Evolutionary conservation across 2,797 vertebrate genomes (phyloP).

Genomic region (Hozukius guyotensis): DNA sequence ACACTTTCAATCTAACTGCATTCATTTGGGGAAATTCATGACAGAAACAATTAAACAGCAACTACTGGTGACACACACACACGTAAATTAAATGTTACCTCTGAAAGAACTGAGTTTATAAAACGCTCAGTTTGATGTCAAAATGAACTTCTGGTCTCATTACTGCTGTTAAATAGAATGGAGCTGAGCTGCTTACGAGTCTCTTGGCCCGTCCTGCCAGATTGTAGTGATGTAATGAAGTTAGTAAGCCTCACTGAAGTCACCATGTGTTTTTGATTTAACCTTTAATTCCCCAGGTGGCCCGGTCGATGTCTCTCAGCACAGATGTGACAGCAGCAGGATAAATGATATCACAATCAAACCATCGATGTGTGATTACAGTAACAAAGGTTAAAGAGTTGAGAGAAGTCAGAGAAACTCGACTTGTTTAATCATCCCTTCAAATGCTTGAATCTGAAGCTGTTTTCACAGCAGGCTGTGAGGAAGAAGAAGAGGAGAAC

Average conservation of each 20-base stretch:
- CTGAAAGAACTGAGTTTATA: not conserved
- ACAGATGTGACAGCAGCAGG: not conserved
- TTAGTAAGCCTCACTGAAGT: constrained; percentile 34
- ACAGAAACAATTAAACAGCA: not conserved
- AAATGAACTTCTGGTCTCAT: constrained; percentile 34
- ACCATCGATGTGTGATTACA: too few species aligned
- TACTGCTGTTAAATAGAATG: constrained; percentile 21
- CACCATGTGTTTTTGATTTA: not conserved
- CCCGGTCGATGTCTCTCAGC: too few species aligned
- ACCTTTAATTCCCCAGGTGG: constrained; percentile 17
- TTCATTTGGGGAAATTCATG: not conserved
- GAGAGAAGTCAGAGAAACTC: not conserved
- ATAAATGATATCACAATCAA: not conserved
- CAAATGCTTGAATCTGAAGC: not conserved
- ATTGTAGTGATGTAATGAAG: constrained; percentile 59
- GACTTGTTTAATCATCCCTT: not conserved
- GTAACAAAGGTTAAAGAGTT: not conserved
- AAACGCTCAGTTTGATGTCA: not conserved
- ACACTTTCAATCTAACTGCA: not conserved
- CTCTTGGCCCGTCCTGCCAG: constrained; percentile 14
- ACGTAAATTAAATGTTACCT: too few species aligned
- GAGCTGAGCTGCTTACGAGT: constrained; percentile 43
- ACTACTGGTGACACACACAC: not conserved
- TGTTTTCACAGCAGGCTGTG: not conserved
- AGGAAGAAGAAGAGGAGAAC: too few species aligned